Evolutionary conservation across 1,140 invertebrate species (phyloP), one percentile per base, ranked within the genome.

Genomic region (Lethrus apterus): DNA sequence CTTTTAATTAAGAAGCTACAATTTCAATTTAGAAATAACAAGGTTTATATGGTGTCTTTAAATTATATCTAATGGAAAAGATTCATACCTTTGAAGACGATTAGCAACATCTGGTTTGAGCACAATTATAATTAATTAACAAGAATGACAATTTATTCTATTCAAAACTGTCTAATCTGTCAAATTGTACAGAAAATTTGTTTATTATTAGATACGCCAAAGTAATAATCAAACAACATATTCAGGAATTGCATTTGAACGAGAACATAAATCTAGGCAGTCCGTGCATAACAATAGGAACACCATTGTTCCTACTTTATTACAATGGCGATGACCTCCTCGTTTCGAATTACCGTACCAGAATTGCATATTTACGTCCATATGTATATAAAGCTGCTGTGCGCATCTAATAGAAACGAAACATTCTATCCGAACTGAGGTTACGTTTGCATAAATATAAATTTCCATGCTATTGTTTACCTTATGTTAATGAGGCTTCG

Each of bases 401-500:
- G n/a, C n/a, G n/a, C n/a, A n/a, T n/a, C n/a, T n/a, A n/a, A n/a
- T n/a, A n/a, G n/a, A n/a, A n/a, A n/a, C n/a, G n/a, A n/a, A n/a
- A 38, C 11, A 38, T 38, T 21, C 24, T 21, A 3, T 21, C 4
- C 24, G 24, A 11, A 8, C 2, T 21, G 18, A 20, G 13, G 33
- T 2, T 34, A 10, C 10, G 18, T 23, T 18, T 35, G 34, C 8
- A 19, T 35, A 35, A 10, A 18, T 35, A 10, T n/a, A n/a, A 19
- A 2, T 33, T 33, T 33, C 17, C 8, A 8, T 13, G 2, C 17
- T 33, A 33, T 33, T 13, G 29, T 10, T 42, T 17, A 29, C 40
- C 40, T 42, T 21, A 42, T 42, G 40, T 42, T 42, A 42, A 42
- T 42, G 40, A 42, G 40, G 40, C 24, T 29, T 42, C 40, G 21